These are phyloP conservation scores for Leucoraja ocellata DNA, from an alignment of 2,797 vertebrate species.

Conservation along the genomic window DNA sequence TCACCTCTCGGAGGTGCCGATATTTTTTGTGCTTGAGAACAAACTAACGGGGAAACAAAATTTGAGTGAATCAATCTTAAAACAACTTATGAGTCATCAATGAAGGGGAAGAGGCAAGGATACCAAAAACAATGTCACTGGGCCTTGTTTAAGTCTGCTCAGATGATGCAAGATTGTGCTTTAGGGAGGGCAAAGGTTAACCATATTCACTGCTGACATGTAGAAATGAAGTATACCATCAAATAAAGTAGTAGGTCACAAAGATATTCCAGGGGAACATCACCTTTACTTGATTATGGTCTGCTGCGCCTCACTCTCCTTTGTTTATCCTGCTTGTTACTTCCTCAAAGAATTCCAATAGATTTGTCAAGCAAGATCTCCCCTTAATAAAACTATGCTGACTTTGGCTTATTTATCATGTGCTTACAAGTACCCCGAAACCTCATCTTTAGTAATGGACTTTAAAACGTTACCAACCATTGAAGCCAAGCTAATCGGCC, in stretches of 20 bases:
- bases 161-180: not conserved
- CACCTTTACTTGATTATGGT: not conserved
- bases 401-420: too few relatives aligned
- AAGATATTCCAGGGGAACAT: not conserved
- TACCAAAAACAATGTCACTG: not conserved
- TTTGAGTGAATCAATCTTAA: not conserved
- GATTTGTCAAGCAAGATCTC: too few relatives aligned
- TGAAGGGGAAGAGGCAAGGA: not conserved
- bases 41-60: constrained; percentile 48
- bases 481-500: too few relatives aligned
- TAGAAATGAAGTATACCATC: not conserved
- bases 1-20: constrained; percentile 57
- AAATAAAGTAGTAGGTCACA: not conserved
- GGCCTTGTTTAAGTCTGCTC: not conserved
- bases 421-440: too few relatives aligned
- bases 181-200: not conserved
- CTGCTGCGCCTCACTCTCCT: too few relatives aligned
- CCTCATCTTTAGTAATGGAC: too few relatives aligned
- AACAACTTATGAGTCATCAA: not conserved
- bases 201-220: not conserved
- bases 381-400: too few relatives aligned
- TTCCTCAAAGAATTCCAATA: too few relatives aligned
- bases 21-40: constrained; percentile 65
- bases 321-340: too few relatives aligned
- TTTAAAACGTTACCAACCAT: too few relatives aligned